These are phyloP conservation scores for Indicator indicator DNA, from an alignment of 2,113 vertebrate genomes.

Conservation along the genomic window DNA sequence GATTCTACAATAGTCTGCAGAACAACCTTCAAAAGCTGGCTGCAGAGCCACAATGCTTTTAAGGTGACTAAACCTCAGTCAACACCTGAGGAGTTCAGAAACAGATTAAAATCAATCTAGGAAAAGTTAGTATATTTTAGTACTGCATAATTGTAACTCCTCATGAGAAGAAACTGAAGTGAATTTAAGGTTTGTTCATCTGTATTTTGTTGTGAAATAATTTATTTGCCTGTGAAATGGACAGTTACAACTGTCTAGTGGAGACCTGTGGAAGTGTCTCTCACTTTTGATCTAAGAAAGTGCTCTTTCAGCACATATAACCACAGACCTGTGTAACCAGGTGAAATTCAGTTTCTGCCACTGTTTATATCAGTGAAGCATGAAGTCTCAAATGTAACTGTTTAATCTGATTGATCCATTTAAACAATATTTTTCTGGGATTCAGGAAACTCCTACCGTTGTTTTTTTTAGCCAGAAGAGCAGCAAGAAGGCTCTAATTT, in stretches of 20 bases:
- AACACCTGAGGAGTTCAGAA: neutral
- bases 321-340: neutral
- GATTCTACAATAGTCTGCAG: neutral
- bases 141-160: neutral
- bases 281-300: neutral
- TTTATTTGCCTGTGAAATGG: neutral
- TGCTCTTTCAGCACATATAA: neutral
- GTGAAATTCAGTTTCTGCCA: neutral
- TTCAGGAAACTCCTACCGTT: neutral
- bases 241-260: neutral
- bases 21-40: neutral
- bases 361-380: neutral
- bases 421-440: neutral
- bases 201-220: neutral
- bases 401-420: neutral
- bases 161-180: neutral
- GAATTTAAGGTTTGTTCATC: neutral
- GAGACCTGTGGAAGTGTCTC: neutral
- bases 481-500: neutral
- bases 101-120: neutral
- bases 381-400: neutral
- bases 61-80: conserved; percentile 10
- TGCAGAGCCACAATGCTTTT: neutral
- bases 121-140: neutral
- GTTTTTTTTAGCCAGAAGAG: neutral